phyloP scores from a whole-genome alignment of 2,113 vertebrate genomes.

The Cephalopterus ornatus region DNA sequence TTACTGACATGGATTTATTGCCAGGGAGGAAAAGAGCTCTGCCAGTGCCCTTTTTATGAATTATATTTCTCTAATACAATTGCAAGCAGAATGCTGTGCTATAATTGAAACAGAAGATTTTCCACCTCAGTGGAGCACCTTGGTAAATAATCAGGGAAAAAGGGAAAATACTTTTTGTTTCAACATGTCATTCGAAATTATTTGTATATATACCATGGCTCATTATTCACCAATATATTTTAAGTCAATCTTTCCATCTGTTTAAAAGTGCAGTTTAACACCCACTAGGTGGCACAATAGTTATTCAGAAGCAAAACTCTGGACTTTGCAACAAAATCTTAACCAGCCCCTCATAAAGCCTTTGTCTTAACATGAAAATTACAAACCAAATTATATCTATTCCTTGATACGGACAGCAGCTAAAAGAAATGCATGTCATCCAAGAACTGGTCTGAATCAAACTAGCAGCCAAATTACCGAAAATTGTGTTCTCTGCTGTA shows the following conservation, averaged over 20 bases:
- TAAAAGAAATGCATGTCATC: background rate
- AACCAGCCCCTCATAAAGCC: background rate
- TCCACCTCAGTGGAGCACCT: background rate
- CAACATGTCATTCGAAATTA: background rate
- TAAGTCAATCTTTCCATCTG: background rate
- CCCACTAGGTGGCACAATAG: slow-evolving; percentile 63
- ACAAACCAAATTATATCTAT: background rate
- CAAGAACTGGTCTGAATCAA: background rate
- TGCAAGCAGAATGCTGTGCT: background rate
- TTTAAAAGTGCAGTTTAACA: background rate
- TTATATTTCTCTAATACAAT: background rate
- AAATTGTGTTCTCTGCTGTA: background rate
- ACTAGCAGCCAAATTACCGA: background rate
- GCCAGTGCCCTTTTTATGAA: background rate
- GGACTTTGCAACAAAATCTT: background rate
- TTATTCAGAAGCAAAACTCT: background rate
- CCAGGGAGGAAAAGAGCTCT: background rate
- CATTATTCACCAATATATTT: background rate
- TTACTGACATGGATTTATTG: background rate
- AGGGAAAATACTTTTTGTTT: background rate
- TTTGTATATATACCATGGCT: background rate
- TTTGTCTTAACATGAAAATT: background rate
- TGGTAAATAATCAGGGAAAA: background rate
- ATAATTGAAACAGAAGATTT: background rate
- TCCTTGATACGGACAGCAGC: background rate